Evolutionary conservation across 1,140 invertebrate species (phyloP).

Genomic region (Wasmannia auropunctata): DNA sequence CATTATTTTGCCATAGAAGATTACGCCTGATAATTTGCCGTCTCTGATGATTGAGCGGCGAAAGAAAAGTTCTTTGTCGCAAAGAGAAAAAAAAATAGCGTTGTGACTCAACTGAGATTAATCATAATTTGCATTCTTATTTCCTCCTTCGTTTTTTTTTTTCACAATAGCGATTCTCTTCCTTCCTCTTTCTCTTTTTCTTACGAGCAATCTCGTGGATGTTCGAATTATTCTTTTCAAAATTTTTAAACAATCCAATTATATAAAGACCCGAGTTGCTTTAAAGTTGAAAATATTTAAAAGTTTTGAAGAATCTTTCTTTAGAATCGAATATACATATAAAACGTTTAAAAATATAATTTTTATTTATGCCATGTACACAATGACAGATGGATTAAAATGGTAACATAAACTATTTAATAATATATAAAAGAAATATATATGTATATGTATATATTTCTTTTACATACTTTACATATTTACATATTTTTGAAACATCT

Average conservation of each 20-base stretch:
- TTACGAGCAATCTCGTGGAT: not conserved
- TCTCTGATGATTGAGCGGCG: slow-evolving; percentile 19
- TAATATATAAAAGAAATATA: not conserved
- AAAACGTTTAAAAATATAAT: not conserved
- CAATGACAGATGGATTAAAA: not conserved
- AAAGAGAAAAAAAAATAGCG: slow-evolving; percentile 23
- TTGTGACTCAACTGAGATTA: slow-evolving; percentile 29
- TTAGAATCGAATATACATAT: not conserved
- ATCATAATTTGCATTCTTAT: slow-evolving; percentile 31
- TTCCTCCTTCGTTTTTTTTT: slow-evolving; percentile 21
- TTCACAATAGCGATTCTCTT: not conserved
- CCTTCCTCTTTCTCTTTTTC: not conserved
- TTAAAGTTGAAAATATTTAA: not conserved
- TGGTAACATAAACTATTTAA: not conserved
- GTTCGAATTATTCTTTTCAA: not conserved
- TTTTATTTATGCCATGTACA: not conserved
- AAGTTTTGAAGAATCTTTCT: not conserved
- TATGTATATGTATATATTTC: too few relatives aligned
- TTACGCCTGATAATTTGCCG: slow-evolving; percentile 61
- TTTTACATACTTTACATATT: too few relatives aligned
- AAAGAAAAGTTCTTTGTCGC: not conserved
- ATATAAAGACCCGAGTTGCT: not conserved
- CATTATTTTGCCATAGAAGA: slow-evolving; percentile 59
- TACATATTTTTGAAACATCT: too few relatives aligned
- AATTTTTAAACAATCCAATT: not conserved